Percentiles rank a stretch among this genome's conserved stretches.
phyloP scores from a whole-genome alignment of 2,888 invertebrate species.

The Asteroscopus sphinx region DNA sequence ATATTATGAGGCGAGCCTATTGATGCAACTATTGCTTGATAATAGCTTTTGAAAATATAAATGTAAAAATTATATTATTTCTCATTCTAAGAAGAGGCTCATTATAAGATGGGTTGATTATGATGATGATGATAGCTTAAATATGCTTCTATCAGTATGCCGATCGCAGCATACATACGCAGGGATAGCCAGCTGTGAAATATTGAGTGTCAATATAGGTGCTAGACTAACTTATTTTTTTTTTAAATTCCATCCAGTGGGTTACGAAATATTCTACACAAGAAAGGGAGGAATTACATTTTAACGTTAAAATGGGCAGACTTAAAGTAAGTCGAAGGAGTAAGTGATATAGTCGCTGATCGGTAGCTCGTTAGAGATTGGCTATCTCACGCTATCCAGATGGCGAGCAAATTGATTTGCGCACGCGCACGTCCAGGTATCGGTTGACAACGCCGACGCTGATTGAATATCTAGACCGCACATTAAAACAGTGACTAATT shows the following conservation, averaged over 20 bases:
- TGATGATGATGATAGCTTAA: too few relatives aligned
- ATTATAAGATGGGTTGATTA: too few relatives aligned
- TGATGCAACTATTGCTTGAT: too few relatives aligned
- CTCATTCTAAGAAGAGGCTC: too few relatives aligned
- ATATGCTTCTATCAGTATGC: background rate
- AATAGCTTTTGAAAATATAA: too few relatives aligned
- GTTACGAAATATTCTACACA: background rate
- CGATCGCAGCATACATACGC: background rate
- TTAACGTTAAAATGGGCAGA: slow-evolving; percentile 34
- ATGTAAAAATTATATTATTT: too few relatives aligned
- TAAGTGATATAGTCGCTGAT: slow-evolving; percentile 62
- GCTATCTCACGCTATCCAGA: slow-evolving; percentile 77
- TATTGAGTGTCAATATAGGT: background rate
- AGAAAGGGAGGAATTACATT: slow-evolving; percentile 20
- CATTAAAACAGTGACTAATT: slow-evolving; percentile 56
- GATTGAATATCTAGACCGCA: slow-evolving; percentile 67
- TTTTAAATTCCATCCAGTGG: background rate
- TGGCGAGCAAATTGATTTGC: slow-evolving; percentile 81
- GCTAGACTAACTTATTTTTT: too few relatives aligned
- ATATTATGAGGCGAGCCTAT: too few relatives aligned
- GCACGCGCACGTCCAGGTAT: slow-evolving; percentile 76
- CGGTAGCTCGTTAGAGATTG: slow-evolving; percentile 75
- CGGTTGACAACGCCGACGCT: slow-evolving; percentile 73
- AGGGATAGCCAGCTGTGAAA: too few relatives aligned
- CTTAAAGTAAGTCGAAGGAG: slow-evolving; percentile 54